phyloP scores from a whole-genome alignment of 2,888 invertebrate genomes.

The Oscheius sp. region DNA sequence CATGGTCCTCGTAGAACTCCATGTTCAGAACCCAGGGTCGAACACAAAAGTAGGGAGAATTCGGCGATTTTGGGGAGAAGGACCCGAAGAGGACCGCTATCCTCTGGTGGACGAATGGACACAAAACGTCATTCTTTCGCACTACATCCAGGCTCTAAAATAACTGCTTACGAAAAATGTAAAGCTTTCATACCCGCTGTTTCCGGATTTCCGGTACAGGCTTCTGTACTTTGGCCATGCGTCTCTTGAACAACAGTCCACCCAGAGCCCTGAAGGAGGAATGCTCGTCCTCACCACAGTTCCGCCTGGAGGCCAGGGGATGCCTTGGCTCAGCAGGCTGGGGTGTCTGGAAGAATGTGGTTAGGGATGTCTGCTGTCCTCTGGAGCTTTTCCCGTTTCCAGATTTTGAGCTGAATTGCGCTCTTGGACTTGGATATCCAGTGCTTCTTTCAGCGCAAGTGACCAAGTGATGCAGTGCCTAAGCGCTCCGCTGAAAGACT shows the following conservation, averaged over 20 bases:
- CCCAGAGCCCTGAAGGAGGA: conserved; percentile 90
- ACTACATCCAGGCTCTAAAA: conserved; percentile 22
- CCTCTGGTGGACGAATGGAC: conserved; percentile 79
- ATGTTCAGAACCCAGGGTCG: conserved; percentile 89
- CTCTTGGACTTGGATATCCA: too few species aligned
- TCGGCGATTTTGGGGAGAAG: conserved; percentile 73
- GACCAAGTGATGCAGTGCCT: too few species aligned
- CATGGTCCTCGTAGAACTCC: conserved; percentile 92
- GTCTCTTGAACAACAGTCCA: conserved; percentile 75
- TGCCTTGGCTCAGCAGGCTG: background rate
- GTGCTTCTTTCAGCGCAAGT: too few species aligned
- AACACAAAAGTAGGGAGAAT: conserved; percentile 89
- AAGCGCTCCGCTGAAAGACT: too few species aligned
- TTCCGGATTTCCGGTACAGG: conserved; percentile 7
- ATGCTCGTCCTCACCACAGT: conserved; percentile 73
- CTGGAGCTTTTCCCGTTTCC: too few species aligned
- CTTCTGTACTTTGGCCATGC: conserved; percentile 41
- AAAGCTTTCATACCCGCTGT: conserved; percentile 22
- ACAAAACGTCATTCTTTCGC: conserved; percentile 73
- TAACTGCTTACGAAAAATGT: background rate
- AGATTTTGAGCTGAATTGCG: too few species aligned
- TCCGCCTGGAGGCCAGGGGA: background rate
- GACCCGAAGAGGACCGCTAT: conserved; percentile 87
- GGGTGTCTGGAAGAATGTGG: background rate
- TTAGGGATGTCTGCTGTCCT: too few species aligned